Base-by-base conservation (phyloP, 2,888 invertebrate species). In the Ichneumoninae sp. region DNA sequence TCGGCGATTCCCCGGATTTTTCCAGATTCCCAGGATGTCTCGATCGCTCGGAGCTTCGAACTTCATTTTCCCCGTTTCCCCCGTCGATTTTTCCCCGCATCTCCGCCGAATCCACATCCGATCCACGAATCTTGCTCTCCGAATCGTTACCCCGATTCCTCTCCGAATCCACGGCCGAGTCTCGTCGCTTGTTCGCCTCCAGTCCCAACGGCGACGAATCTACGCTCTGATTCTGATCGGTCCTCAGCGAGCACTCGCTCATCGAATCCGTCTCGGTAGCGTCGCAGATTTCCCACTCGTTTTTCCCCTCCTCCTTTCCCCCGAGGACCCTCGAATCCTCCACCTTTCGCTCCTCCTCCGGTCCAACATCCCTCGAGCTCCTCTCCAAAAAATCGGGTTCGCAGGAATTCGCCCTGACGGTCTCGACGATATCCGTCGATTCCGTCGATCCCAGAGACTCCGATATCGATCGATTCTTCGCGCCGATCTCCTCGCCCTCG, bases 371-470 rank as follows among this genome's bases (percentile, higher is more conserved):
- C 13, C 74, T 33, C 1, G 33, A 1, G 8, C 36, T 22, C 3
- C 74, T 80, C 4, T 85, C 85, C 19, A 82, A 77, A 69, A 85
- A 82, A 65, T 82, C 76, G 3, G 82, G 71, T 10, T 85, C 82
- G 72, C 85, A 85, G 13, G 85, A 85, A 65, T 82, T 85, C 1
- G 85, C 76, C 69, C 85, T 76, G 8, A 85, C 85, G 0, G 85
- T 85, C n/a, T 80, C 62, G 4, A 80, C 30, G 16, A 85, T 62
- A 13, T 84, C 84, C 5, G 84, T 85, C 0, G 82, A 82, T 72
- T 85, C 85, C 22, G 82, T 82, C 10, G 85, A 85, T 0, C 72
- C 85, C 5, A 68, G 69, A 7, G 85, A 85, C 19, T 85, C 82
- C 0, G 85, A 80, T 19, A 79, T 68, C 36, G 81, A 85, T 19